A percentile compares a stretch with the other conserved stretches of the same genome.
These are phyloP conservation scores for Nothura maculosa DNA, from an alignment of 2,797 vertebrate genomes.

Conservation along the genomic window DNA sequence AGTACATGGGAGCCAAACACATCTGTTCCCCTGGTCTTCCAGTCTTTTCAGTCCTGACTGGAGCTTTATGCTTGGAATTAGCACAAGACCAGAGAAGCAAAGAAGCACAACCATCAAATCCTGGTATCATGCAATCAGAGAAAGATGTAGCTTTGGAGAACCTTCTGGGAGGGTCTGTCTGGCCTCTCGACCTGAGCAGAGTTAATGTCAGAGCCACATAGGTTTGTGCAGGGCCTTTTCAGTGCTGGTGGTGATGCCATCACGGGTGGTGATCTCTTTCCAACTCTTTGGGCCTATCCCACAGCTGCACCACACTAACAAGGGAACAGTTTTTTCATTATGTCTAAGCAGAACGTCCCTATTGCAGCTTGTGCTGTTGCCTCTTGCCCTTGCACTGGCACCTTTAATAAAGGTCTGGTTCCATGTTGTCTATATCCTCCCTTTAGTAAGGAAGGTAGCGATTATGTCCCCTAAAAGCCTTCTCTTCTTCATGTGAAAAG, in stretches of 20 bases:
- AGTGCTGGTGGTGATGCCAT: background rate
- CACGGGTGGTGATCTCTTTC: fast-evolving
- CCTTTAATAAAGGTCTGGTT: background rate
- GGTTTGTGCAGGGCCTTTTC: background rate
- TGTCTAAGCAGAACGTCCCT: background rate
- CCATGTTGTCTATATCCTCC: background rate
- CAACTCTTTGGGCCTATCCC: background rate
- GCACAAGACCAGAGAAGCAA: background rate
- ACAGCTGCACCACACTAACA: background rate
- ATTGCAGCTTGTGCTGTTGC: background rate
- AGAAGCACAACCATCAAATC: background rate
- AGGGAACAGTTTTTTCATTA: background rate
- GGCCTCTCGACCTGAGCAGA: background rate
- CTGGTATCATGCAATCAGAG: background rate
- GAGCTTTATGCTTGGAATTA: background rate
- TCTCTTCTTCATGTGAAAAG: background rate
- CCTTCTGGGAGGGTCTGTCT: too few species aligned
- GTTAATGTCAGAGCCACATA: background rate
- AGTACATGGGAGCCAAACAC: background rate
- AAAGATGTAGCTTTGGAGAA: background rate
- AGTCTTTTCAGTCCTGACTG: background rate
- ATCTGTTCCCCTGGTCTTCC: background rate
- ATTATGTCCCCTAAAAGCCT: background rate
- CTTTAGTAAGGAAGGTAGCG: background rate
- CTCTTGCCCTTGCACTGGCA: background rate